Evolutionary conservation across 2,113 vertebrate species (phyloP).

Genomic region (Protomyctophum bolini): DNA sequence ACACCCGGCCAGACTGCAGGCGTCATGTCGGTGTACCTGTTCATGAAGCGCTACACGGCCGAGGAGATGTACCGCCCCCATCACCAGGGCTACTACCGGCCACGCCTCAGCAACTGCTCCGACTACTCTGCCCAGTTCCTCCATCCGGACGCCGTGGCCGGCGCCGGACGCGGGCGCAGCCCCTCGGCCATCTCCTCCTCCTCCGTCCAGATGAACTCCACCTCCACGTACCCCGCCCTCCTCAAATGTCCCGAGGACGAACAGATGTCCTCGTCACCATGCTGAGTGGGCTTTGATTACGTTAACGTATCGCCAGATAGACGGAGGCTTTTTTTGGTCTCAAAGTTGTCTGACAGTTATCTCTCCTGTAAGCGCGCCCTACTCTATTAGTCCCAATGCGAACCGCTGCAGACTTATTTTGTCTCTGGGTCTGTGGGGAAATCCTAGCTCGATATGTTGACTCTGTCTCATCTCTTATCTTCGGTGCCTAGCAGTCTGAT

Average conservation of each 20-base stretch:
- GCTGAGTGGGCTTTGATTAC: constrained; percentile 73
- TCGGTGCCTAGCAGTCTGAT: neutral
- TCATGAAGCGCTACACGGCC: constrained; percentile 92
- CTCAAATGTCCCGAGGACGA: constrained; percentile 92
- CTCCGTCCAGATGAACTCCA: constrained; percentile 90
- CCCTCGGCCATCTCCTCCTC: constrained; percentile 89
- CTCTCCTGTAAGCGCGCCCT: neutral
- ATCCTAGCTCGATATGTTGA: constrained; percentile 4
- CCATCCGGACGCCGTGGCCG: constrained; percentile 85
- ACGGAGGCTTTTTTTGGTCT: neutral
- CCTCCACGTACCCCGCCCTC: constrained; percentile 83
- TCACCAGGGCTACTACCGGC: constrained; percentile 86
- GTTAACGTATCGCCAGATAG: neutral
- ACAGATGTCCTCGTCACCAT: constrained; percentile 92
- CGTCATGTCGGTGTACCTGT: constrained; percentile 92
- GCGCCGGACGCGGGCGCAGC: constrained; percentile 80
- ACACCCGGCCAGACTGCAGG: constrained; percentile 80
- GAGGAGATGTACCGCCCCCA: constrained; percentile 90
- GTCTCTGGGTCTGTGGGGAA: constrained; percentile 31
- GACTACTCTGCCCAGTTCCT: constrained; percentile 92
- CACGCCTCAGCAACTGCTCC: constrained; percentile 92
- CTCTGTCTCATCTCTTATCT: neutral
- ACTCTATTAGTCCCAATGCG: constrained; percentile 8
- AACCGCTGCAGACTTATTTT: constrained; percentile 12
- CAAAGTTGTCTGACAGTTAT: neutral